phyloP scores from a whole-genome alignment of 2,888 invertebrate genomes.

The Branchinecta sandiegonensis region DNA sequence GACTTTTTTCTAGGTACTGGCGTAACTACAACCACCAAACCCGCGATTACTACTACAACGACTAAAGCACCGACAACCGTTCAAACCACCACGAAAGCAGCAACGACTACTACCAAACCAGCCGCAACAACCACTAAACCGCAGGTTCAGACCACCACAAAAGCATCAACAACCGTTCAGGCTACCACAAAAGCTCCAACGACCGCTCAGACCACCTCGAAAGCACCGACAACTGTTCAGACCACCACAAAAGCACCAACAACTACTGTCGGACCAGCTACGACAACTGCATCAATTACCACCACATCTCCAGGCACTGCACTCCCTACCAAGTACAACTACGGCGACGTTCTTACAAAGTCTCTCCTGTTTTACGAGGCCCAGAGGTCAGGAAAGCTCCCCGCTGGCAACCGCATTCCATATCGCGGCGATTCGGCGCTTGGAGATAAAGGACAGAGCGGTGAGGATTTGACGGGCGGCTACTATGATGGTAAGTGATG shows the following conservation, averaged over 20 bases:
- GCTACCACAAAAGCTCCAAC: not conserved
- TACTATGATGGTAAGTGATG: slow-evolving; percentile 41
- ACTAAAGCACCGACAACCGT: no score
- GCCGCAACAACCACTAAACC: not conserved
- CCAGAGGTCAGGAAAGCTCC: slow-evolving; percentile 36
- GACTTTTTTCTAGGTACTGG: no score
- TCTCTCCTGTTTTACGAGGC: slow-evolving; percentile 44
- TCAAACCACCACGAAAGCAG: no score
- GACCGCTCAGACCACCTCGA: not conserved
- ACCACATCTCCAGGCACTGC: not conserved
- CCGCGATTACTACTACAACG: no score
- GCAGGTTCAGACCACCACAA: no score
- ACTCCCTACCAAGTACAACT: slow-evolving; percentile 32
- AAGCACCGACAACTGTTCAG: no score
- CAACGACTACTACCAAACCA: not conserved
- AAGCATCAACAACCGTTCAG: no score
- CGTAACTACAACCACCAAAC: no score
- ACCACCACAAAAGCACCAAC: no score
- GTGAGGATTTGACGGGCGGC: slow-evolving; percentile 43
- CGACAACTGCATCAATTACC: not conserved
- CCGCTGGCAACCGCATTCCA: slow-evolving; percentile 34
- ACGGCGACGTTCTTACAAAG: slow-evolving; percentile 38
- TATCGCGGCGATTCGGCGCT: slow-evolving; percentile 44
- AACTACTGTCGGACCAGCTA: no score
- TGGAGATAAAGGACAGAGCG: slow-evolving; percentile 38